These are phyloP conservation scores for Carapus acus DNA, from an alignment of 2,797 vertebrate genomes.

Conservation along the genomic window DNA sequence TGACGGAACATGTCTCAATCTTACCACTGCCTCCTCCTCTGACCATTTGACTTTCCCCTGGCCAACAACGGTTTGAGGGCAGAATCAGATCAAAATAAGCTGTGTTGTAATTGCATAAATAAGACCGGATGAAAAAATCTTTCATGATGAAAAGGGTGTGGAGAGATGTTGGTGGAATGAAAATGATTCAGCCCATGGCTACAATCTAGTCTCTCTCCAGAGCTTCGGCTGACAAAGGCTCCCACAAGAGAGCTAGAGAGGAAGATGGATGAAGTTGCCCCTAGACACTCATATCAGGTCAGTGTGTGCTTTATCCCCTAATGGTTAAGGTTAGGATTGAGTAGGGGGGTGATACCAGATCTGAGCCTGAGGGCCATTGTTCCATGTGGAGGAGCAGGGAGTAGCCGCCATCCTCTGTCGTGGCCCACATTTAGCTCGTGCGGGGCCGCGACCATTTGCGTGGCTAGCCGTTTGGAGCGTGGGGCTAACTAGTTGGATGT, in stretches of 20 bases:
- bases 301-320: constrained; percentile 74
- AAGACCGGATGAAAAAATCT: constrained; percentile 35
- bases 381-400: constrained; percentile 64
- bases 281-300: constrained; percentile 75
- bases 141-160: constrained; percentile 37
- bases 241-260: constrained; percentile 67
- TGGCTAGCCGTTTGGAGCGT: constrained; percentile 67
- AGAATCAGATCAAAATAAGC: constrained; percentile 33
- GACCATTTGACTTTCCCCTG: constrained; percentile 13
- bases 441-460: constrained; percentile 72
- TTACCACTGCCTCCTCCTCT: constrained; percentile 28
- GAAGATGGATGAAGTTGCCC: constrained; percentile 74
- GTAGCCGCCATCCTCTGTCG: constrained; percentile 77
- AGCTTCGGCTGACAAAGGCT: constrained; percentile 68
- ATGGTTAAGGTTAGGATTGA: constrained; percentile 75
- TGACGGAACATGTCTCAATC: constrained; percentile 32
- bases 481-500: constrained; percentile 76
- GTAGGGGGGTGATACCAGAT: constrained; percentile 67
- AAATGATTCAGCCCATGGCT: constrained; percentile 65
- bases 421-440: constrained; percentile 86
- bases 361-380: constrained; percentile 64
- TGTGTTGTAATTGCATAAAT: constrained; percentile 34
- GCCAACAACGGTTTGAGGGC: constrained; percentile 9
- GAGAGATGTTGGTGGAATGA: constrained; percentile 50
- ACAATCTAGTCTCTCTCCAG: constrained; percentile 66